Percentiles rank a stretch among this genome's conserved stretches.
These are phyloP conservation scores for Raja brachyura DNA, from an alignment of 2,113 vertebrate genomes.

Conservation along the genomic window DNA sequence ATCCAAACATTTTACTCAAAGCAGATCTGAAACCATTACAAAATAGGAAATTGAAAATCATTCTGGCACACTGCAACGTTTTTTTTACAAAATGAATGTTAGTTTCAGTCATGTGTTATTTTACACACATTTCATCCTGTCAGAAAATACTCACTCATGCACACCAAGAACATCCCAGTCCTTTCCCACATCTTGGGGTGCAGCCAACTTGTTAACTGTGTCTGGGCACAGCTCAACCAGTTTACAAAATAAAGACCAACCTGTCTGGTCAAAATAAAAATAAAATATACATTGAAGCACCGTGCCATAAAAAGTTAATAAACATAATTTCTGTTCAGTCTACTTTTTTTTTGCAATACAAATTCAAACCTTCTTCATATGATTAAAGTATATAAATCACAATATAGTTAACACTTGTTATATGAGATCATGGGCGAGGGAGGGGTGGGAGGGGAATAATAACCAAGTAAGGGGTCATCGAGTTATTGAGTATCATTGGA, in stretches of 20 bases:
- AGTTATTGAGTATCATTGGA: too few relatives aligned
- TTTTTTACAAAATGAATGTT: background rate
- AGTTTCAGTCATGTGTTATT: background rate
- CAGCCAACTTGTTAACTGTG: conserved; percentile 64
- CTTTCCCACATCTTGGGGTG: conserved; percentile 59
- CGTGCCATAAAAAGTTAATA: background rate
- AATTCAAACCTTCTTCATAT: background rate
- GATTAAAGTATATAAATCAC: background rate
- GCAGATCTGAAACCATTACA: background rate
- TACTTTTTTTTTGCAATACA: background rate
- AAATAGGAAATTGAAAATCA: background rate
- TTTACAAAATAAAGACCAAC: conserved; percentile 82
- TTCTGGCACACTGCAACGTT: background rate
- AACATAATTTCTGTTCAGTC: background rate
- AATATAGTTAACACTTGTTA: background rate
- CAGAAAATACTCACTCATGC: conserved; percentile 75
- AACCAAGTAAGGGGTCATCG: too few relatives aligned
- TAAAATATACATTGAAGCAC: background rate
- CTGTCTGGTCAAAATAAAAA: conserved; percentile 62
- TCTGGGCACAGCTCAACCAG: conserved; percentile 83
- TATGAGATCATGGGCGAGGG: too few relatives aligned
- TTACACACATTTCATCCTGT: background rate
- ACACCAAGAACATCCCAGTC: conserved; percentile 75
- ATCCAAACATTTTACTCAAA: background rate
- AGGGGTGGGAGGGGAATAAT: too few relatives aligned